These are phyloP conservation scores for Chaetorhynchus papuensis DNA, from an alignment of 2,113 vertebrate genomes.

Conservation along the genomic window DNA sequence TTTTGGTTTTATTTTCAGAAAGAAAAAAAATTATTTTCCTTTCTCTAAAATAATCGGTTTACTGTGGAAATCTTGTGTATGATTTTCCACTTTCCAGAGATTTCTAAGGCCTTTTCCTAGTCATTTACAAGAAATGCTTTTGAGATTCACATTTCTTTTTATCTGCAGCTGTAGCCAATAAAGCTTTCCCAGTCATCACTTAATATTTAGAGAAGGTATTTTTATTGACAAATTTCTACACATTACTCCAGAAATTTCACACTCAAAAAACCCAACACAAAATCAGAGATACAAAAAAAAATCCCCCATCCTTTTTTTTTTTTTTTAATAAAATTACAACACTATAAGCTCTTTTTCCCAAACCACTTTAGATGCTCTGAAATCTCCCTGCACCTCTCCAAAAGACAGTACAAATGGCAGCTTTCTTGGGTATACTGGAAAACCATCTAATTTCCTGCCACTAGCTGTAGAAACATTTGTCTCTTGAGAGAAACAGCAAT, in stretches of 20 bases:
- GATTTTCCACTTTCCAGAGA: background rate
- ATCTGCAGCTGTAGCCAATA: background rate
- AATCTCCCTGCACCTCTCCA: background rate
- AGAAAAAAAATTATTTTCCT: background rate
- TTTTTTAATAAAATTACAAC: background rate
- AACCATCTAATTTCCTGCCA: background rate
- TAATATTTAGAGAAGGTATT: background rate
- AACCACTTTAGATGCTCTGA: background rate
- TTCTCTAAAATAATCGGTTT: background rate
- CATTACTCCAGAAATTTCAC: background rate
- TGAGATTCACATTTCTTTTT: background rate
- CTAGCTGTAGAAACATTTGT: background rate
- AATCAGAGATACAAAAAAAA: background rate
- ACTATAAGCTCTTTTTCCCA: background rate
- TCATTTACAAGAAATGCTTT: background rate
- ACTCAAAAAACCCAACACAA: background rate
- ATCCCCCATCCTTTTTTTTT: background rate
- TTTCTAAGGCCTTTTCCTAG: background rate
- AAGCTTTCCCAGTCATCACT: background rate
- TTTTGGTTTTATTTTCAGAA: background rate
- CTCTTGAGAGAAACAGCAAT: background rate
- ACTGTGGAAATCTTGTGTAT: background rate
- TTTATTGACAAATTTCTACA: background rate
- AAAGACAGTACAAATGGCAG: background rate
- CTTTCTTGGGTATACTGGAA: background rate